A percentile compares a stretch with the other conserved stretches of the same genome.
These are phyloP conservation scores for Caenorhabditis parvicauda DNA, from an alignment of 2,888 invertebrate genomes.

Conservation along the genomic window DNA sequence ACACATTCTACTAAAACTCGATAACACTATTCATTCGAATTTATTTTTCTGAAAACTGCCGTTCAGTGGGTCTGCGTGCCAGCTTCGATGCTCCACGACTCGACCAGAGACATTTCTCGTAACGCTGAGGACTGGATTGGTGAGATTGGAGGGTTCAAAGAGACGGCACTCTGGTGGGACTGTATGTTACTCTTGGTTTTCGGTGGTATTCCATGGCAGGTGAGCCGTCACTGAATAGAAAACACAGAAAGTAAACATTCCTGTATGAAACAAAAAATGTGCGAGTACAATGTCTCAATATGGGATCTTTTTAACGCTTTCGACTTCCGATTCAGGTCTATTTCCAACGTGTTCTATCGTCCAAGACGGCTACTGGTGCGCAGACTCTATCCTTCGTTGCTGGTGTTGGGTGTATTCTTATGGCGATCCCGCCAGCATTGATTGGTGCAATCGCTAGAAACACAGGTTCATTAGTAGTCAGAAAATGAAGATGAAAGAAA, in stretches of 20 bases:
- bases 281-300: too few relatives aligned
- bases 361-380: conserved; percentile 88
- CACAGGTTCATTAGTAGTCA: conserved; percentile 66
- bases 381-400: conserved; percentile 93
- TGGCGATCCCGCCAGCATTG: conserved; percentile 93
- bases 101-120: conserved; percentile 75
- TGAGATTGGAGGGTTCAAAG: conserved; percentile 66
- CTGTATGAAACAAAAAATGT: too few relatives aligned
- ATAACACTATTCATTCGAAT: neutral
- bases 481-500: neutral
- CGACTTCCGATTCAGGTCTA: conserved; percentile 74
- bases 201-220: conserved; percentile 97
- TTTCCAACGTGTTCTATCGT: conserved; percentile 93
- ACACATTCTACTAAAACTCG: conserved; percentile 1
- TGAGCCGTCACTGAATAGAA: too few relatives aligned
- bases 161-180: conserved; percentile 76
- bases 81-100: conserved; percentile 84
- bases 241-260: too few relatives aligned
- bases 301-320: neutral
- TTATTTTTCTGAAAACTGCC: neutral
- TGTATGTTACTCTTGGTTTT: conserved; percentile 84
- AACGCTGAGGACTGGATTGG: conserved; percentile 83
- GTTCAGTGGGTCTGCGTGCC: conserved; percentile 90
- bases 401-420: conserved; percentile 88
- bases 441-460: conserved; percentile 95